Conservation (phyloP, 2,888 invertebrate genomes). For the Eupithecia dodoneata region DNA sequence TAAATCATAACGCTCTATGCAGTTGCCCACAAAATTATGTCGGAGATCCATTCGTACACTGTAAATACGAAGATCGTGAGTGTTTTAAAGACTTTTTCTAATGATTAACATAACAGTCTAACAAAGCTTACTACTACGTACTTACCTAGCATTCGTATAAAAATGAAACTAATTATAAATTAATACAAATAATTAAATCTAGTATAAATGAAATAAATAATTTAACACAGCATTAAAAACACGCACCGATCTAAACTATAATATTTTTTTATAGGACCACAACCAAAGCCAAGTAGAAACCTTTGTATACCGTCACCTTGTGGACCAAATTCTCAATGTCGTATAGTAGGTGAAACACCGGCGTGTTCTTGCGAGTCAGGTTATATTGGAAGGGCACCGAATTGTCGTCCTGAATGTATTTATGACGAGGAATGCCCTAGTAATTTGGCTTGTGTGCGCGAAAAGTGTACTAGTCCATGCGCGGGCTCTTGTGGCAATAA, state of each 20-base stretch:
- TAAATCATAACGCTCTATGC: constrained; percentile 94
- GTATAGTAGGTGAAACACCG: constrained; percentile 89
- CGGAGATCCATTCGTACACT: constrained; percentile 93
- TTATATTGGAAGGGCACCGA: constrained; percentile 92
- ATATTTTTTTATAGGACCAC: constrained; percentile 75
- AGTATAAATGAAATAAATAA: not conserved
- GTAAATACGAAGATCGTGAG: constrained; percentile 88
- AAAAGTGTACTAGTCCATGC: constrained; percentile 93
- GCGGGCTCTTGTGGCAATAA: constrained; percentile 92
- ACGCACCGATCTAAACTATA: not conserved
- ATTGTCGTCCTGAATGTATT: constrained; percentile 93
- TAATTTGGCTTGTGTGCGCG: constrained; percentile 92
- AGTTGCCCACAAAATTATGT: constrained; percentile 89
- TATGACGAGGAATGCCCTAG: constrained; percentile 93
- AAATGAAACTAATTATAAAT: not conserved
- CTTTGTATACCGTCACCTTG: constrained; percentile 93
- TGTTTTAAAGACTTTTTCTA: constrained; percentile 35
- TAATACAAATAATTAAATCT: not conserved
- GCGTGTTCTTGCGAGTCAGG: constrained; percentile 92
- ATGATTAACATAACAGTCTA: constrained; percentile 18
- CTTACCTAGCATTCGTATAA: constrained; percentile 11
- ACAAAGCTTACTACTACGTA: constrained; percentile 19
- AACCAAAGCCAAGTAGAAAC: constrained; percentile 83
- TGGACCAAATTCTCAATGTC: constrained; percentile 93
- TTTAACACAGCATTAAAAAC: constrained; percentile 5